Evolutionary conservation across 2,113 vertebrate species (phyloP), one percentile per base, ranked within the genome.

Genomic region (Trogon melanurus): DNA sequence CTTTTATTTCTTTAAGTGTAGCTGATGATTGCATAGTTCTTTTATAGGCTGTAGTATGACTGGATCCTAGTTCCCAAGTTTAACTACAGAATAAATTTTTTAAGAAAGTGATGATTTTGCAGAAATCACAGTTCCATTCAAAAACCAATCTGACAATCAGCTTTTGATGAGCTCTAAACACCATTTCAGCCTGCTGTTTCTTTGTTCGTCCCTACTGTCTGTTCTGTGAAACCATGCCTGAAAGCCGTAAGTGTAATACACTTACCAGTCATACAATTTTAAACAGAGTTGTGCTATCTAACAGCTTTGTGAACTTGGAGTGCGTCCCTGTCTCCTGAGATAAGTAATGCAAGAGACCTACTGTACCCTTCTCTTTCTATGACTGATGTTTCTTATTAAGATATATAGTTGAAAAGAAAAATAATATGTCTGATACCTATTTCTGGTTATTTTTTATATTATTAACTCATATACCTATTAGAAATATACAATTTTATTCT

Each of bases 221-320:
- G 48, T 53, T 69, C 71, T 85, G 85, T 90, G 90, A 94, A 97
- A 80, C 64, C 75, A 85, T 92, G 67, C 79, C 75, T 96, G 85
- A 95, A 95, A 95, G 67, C 91, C 91, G 0, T 76, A 72, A 81
- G 38, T 89, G 84, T 95, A 89, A 88, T 85, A 89, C 71, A 56
- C 38, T 95, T 95, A 65, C 50, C 47, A 76, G 50, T 96, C 90
- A 96, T 91, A 82, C 75, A 85, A 70, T 94, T 93, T 94, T 97
- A 93, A 95, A 94, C 13, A 83, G 48, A 91, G 62, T 89, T 88
- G 51, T 94, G 56, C 67, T 93, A 53, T 79, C 75, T 94, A 96
- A 85, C 29, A 94, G 56, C 85, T 78, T 69, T 60, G 79, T n/a
- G 79, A 56, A 53, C 71, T 38, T 51, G 47, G 30, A 78, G 41